Evolutionary conservation across 2,113 vertebrate genomes (phyloP).

Genomic region (Hassar affinis): DNA sequence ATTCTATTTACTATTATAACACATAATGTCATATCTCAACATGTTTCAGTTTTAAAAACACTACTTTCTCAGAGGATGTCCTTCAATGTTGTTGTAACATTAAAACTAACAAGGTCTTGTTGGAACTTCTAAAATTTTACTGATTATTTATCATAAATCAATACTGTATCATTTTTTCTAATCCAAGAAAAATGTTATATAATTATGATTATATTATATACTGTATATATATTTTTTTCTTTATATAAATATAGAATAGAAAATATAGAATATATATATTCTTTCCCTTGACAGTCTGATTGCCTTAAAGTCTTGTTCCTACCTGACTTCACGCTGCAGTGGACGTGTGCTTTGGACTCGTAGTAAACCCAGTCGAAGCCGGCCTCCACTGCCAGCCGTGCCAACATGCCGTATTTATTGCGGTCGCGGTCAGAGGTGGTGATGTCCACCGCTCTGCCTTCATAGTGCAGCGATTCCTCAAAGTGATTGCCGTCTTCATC

Average conservation of each 20-base stretch:
- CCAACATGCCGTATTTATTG: constrained; percentile 90
- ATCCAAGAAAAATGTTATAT: neutral
- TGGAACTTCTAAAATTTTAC: neutral
- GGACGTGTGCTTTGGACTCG: constrained; percentile 88
- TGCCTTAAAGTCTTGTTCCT: constrained; percentile 51
- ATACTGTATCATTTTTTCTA: neutral
- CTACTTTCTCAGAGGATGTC: neutral
- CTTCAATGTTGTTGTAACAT: neutral
- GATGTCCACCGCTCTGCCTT: constrained; percentile 89
- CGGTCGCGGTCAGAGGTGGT: constrained; percentile 91
- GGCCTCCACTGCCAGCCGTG: constrained; percentile 86
- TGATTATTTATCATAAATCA: constrained; percentile 7
- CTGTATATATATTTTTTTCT: too few species aligned
- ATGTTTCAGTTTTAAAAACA: neutral
- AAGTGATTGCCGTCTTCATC: constrained; percentile 91
- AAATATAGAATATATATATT: too few species aligned
- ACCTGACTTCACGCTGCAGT: constrained; percentile 97
- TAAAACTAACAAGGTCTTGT: neutral
- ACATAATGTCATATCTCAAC: neutral
- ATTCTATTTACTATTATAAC: neutral
- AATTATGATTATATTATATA: too few species aligned
- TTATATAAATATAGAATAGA: too few species aligned
- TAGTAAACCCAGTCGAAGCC: constrained; percentile 95
- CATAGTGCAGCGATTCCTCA: constrained; percentile 87
- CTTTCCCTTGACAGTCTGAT: neutral